phyloP scores from a whole-genome alignment of 2,797 vertebrate species.

The Brachymystax lenok region DNA sequence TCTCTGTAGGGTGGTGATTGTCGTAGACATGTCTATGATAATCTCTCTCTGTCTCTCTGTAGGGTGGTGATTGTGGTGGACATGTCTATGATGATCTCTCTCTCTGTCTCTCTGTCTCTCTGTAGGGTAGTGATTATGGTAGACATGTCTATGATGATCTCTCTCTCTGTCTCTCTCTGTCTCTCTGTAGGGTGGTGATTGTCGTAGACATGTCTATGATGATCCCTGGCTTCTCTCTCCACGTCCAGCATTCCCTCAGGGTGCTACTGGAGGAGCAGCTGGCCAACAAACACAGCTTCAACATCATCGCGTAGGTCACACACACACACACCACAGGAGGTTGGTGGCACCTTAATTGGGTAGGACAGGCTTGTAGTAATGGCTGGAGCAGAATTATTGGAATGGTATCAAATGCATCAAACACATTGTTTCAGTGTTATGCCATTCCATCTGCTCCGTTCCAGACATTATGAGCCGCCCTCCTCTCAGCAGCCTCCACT shows the following conservation, averaged over 20 bases:
- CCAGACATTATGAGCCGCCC: too few relatives aligned
- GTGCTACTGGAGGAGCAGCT: slow-evolving; percentile 82
- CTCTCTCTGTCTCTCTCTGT: background rate
- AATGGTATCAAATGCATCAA: too few relatives aligned
- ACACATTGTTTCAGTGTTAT: too few relatives aligned
- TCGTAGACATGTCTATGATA: slow-evolving; percentile 75
- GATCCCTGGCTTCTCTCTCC: slow-evolving; percentile 70
- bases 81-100: slow-evolving; percentile 62
- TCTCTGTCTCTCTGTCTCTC: background rate
- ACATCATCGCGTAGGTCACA: slow-evolving; percentile 74
- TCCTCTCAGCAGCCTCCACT: background rate
- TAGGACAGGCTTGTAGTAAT: too few relatives aligned
- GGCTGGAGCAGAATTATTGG: too few relatives aligned
- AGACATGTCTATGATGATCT: slow-evolving; percentile 72
- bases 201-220: slow-evolving; percentile 75
- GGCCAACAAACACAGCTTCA: slow-evolving; percentile 77
- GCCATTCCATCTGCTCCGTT: too few relatives aligned
- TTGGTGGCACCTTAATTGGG: too few relatives aligned
- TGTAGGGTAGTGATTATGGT: slow-evolving; percentile 78
- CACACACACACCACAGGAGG: background rate
- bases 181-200: slow-evolving; percentile 71
- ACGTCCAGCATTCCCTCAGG: slow-evolving; percentile 74
- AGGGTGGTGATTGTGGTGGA: slow-evolving; percentile 82
- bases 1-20: slow-evolving; percentile 72
- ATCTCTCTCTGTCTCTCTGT: too few relatives aligned